Evolutionary conservation across 1,140 invertebrate genomes (phyloP), one percentile per base, ranked within the genome.

Genomic region (Metopolophium dirhodum): DNA sequence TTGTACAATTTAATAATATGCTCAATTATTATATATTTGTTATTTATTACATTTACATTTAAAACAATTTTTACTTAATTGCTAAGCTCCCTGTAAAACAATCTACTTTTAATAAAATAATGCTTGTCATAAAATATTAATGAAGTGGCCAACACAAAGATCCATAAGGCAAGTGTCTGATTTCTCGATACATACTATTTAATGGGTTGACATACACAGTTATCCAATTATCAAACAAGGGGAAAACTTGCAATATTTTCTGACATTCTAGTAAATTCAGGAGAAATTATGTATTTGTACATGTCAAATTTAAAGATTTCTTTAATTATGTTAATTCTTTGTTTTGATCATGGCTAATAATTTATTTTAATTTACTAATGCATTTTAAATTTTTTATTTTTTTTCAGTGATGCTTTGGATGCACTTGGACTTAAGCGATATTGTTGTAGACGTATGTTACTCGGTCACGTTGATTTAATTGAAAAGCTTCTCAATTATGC

Each of bases 401-500:
- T 94, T 96, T 97, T 77, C 95, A 99, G 99, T 95, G 99, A 99
- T 96, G 99, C 99, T 82, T 95, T 99, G 41, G 99, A 99, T 95
- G 98, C 99, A 9, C 96, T 99, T n/a, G 98, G 99, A 18, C 95
- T 99, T 91, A 99, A 99, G 95, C 96, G 99, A 93, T 99, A 99
- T 95, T 99, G 99, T 95, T 99, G 99, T 95, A 96, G 99, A 94
- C 96, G 99, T 94, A 99, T 99, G 99, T 96, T 99, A 22, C 96
- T 99, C 30, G 98, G 99, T 51, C 99, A 99, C 95, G 99, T 99
- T 7, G 99, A 99, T 96, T 96, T 99, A 2, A 99, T 99, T 95
- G 99, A 99, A 95, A 99, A 99, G 96, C 96, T 99, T 11, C 96
- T 99, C 18, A 99, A 99, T 96, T 99, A 99, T 95, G 98, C 99